A percentile compares a stretch with the other conserved stretches of the same genome.
Conservation (phyloP, 2,888 invertebrate genomes). For the Dilophus febrilis region DNA sequence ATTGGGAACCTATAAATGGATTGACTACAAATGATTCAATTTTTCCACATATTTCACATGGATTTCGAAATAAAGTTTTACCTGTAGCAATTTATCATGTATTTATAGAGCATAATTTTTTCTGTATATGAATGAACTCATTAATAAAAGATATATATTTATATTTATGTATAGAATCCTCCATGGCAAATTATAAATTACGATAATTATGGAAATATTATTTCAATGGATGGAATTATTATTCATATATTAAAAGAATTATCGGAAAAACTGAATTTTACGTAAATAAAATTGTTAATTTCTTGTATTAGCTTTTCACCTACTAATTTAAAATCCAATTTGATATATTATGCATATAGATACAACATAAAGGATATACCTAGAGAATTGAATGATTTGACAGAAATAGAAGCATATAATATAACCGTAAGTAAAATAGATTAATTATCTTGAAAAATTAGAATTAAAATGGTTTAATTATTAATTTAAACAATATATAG, state of each 20-base stretch:
- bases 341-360: neutral
- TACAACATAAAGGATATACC: neutral
- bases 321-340: neutral
- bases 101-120: slow-evolving; percentile 19
- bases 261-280: slow-evolving; percentile 62
- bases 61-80: slow-evolving; percentile 55
- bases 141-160: slow-evolving; percentile 1
- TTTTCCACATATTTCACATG: slow-evolving; percentile 64
- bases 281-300: slow-evolving; percentile 32
- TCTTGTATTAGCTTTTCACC: neutral
- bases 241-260: slow-evolving; percentile 67
- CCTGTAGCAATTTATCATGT: slow-evolving; percentile 66
- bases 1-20: slow-evolving; percentile 58
- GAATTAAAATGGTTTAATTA: neutral
- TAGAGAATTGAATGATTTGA: slow-evolving; percentile 16
- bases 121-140: neutral
- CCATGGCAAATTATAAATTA: slow-evolving; percentile 65
- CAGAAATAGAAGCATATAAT: slow-evolving; percentile 13
- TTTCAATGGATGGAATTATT: slow-evolving; percentile 49
- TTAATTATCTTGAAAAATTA: neutral
- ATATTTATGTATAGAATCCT: slow-evolving; percentile 48
- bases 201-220: slow-evolving; percentile 39
- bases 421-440: slow-evolving; percentile 16
- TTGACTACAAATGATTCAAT: slow-evolving; percentile 46
- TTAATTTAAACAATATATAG: neutral